phyloP scores from a whole-genome alignment of 2,797 vertebrate species.

The Sciaenops ocellatus region DNA sequence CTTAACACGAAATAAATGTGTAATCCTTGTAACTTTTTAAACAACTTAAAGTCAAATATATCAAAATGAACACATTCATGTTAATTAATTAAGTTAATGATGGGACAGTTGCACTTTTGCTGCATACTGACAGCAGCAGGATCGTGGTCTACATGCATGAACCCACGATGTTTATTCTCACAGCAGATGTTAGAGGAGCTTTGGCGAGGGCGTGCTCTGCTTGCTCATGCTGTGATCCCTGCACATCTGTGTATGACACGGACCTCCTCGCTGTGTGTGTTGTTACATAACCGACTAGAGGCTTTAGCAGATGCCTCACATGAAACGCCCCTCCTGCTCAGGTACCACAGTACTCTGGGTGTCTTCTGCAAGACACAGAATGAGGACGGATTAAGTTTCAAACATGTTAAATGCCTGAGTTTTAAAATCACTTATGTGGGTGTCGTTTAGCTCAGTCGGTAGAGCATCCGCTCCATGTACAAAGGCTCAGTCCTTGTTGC shows the following conservation, averaged over 20 bases:
- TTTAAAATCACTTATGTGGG: not conserved
- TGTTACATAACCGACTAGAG: constrained; percentile 72
- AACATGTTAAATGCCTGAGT: not conserved
- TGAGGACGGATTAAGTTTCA: not conserved
- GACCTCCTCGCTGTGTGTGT: not conserved
- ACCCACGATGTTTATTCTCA: constrained; percentile 18
- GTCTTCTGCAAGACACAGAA: not conserved
- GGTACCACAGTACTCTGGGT: constrained; percentile 6
- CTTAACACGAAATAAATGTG: not conserved
- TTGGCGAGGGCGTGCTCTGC: constrained; percentile 5
- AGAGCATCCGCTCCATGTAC: no score
- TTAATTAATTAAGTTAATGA: not conserved
- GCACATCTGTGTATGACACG: constrained; percentile 48
- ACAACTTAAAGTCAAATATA: not conserved
- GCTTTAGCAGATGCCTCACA: constrained; percentile 44
- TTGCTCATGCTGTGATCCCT: constrained; percentile 45
- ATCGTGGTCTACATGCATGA: not conserved
- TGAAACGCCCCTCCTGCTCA: constrained; percentile 34
- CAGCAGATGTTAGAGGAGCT: constrained; percentile 50
- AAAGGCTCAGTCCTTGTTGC: no score
- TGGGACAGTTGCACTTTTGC: not conserved
- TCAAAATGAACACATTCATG: not conserved
- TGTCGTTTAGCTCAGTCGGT: no score
- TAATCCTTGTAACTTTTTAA: not conserved
- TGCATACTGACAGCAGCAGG: no score